Evolutionary conservation across 2,113 vertebrate genomes (phyloP).

Genomic region (Salvator merianae): DNA sequence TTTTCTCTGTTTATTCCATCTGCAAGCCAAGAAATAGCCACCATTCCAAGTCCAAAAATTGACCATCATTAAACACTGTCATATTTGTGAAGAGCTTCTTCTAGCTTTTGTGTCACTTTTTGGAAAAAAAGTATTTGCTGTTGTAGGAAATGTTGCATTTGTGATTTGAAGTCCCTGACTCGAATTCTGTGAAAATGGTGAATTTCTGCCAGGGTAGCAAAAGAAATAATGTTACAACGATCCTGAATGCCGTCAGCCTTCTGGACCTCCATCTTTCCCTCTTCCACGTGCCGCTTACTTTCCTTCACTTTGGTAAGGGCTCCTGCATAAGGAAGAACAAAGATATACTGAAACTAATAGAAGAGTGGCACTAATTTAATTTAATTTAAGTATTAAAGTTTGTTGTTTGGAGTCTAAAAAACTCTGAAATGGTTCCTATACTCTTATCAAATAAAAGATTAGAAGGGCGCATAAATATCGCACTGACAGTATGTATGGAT

Average conservation of each 20-base stretch:
- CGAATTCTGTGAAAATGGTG: conserved; percentile 97
- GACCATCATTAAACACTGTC: conserved; percentile 87
- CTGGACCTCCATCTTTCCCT: conserved; percentile 94
- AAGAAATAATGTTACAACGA: conserved; percentile 98
- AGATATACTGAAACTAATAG: conserved; percentile 33
- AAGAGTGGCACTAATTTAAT: not conserved
- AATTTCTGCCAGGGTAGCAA: conserved; percentile 96
- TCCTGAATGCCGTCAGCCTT: conserved; percentile 92
- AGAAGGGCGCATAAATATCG: no score
- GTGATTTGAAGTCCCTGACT: conserved; percentile 93
- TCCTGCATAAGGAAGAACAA: conserved; percentile 75
- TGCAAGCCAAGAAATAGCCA: conserved; percentile 36
- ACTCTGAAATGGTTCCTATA: not conserved
- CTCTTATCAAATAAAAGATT: not conserved
- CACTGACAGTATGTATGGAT: no score
- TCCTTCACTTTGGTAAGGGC: conserved; percentile 98
- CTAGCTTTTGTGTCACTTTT: conserved; percentile 93
- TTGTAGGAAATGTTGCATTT: conserved; percentile 96
- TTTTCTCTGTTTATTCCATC: conserved; percentile 40
- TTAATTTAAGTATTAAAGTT: not conserved
- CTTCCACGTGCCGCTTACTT: conserved; percentile 93
- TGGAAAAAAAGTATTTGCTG: conserved; percentile 97
- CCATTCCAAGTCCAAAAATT: conserved; percentile 63
- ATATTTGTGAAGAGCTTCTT: conserved; percentile 94
- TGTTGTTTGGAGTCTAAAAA: not conserved